These are phyloP conservation scores for Drosophila tropicalis DNA, from an alignment of 1,140 invertebrate genomes.

Conservation along the genomic window DNA sequence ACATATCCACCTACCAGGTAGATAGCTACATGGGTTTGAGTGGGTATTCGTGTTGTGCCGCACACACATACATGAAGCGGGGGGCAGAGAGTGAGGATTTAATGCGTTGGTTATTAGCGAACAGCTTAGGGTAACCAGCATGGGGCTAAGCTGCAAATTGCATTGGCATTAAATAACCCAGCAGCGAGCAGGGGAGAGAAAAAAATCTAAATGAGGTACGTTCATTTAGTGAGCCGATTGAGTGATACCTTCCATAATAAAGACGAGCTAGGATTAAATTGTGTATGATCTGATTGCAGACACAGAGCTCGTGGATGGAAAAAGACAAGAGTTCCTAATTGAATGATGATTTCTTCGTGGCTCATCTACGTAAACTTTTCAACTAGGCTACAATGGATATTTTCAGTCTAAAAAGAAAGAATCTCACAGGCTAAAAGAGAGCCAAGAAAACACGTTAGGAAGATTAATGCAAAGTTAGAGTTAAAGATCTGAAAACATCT, in stretches of 20 bases:
- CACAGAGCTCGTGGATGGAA: too few relatives aligned
- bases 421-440: too few relatives aligned
- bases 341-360: too few relatives aligned
- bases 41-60: constrained; percentile 41
- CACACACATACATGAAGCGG: constrained; percentile 16
- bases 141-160: constrained; percentile 46
- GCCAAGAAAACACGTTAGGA: too few relatives aligned
- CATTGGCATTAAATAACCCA: constrained; percentile 34
- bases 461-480: too few relatives aligned
- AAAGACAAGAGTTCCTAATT: too few relatives aligned
- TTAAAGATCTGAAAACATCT: too few relatives aligned
- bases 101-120: constrained; percentile 55
- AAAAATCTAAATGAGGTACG: background rate
- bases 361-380: too few relatives aligned
- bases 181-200: background rate
- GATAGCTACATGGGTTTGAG: constrained; percentile 24
- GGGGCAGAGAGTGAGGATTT: constrained; percentile 19
- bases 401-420: too few relatives aligned
- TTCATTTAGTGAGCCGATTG: background rate
- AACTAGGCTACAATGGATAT: too few relatives aligned
- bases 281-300: too few relatives aligned
- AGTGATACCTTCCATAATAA: background rate
- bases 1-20: background rate
- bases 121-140: constrained; percentile 39
- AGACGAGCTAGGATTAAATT: too few relatives aligned